Evolutionary conservation across 2,797 vertebrate genomes (phyloP).

Genomic region (Emys orbicularis): DNA sequence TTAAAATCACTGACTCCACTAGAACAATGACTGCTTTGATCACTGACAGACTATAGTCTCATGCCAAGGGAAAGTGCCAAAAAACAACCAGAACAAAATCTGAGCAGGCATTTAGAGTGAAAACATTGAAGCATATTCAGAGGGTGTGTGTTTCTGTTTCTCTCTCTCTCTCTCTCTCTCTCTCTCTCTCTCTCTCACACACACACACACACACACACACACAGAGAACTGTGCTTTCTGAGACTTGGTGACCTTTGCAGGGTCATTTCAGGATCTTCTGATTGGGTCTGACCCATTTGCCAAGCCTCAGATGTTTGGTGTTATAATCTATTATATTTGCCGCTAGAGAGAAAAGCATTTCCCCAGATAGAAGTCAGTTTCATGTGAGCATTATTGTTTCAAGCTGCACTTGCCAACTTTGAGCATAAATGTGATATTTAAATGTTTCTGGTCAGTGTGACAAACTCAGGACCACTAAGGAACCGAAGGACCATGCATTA

Average conservation of each 20-base stretch:
- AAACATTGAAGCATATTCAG: conserved; percentile 34
- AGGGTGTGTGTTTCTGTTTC: not conserved
- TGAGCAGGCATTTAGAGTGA: conserved; percentile 30
- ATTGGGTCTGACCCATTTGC: not conserved
- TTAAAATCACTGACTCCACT: conserved; percentile 31
- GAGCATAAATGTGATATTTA: conserved; percentile 27
- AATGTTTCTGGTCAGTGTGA: conserved; percentile 35
- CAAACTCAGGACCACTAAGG: not conserved
- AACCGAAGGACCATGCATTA: not conserved
- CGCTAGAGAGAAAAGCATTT: conserved; percentile 7
- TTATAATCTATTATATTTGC: conserved; percentile 5
- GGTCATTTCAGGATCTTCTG: conserved; percentile 37
- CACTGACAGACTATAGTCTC: conserved; percentile 28
- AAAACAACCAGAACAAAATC: conserved; percentile 47
- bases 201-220: not conserved
- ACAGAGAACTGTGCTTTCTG: not conserved
- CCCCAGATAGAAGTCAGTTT: not conserved
- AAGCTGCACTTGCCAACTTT: conserved; percentile 20
- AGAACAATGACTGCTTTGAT: conserved; percentile 57
- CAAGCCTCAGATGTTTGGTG: not conserved
- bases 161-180: no score
- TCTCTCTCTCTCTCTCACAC: no score
- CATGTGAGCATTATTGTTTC: not conserved
- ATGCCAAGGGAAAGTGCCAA: conserved; percentile 43
- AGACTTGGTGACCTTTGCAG: not conserved